phyloP scores from a whole-genome alignment of 2,113 vertebrate species.

The Oncorhynchus kisutch region DNA sequence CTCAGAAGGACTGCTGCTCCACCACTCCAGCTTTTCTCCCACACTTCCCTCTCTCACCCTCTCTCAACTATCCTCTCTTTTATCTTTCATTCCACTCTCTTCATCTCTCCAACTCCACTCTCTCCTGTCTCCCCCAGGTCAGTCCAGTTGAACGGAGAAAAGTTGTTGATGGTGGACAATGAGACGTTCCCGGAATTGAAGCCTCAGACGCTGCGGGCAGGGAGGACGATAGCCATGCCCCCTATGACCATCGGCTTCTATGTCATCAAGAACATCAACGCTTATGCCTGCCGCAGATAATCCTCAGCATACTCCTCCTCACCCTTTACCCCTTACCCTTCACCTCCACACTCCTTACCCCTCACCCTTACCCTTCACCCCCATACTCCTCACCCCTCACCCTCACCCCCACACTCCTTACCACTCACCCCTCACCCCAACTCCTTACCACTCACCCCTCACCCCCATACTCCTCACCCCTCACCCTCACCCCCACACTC shows the following conservation, averaged over 20 bases:
- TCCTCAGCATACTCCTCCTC: slow-evolving; percentile 27
- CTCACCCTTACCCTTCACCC: no score
- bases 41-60: no score
- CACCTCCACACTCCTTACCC: no score
- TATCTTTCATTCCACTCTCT: no score
- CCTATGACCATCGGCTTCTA: slow-evolving; percentile 96
- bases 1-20: slow-evolving; percentile 1
- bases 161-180: slow-evolving; percentile 85
- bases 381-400: no score
- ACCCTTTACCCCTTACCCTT: slow-evolving; percentile 4
- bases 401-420: no score
- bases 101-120: not conserved
- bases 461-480: no score
- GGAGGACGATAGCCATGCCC: slow-evolving; percentile 91
- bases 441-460: no score
- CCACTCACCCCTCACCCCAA: no score
- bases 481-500: not conserved
- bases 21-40: no score
- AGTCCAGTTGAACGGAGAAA: slow-evolving; percentile 93
- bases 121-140: slow-evolving; percentile 69
- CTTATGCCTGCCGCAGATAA: slow-evolving; percentile 93
- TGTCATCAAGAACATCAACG: slow-evolving; percentile 96
- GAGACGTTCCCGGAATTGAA: slow-evolving; percentile 91
- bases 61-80: no score
- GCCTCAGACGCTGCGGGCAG: slow-evolving; percentile 85